Percentiles rank a stretch among this genome's conserved stretches.
phyloP scores from a whole-genome alignment of 2,888 invertebrate species.

The Phortica magna region DNA sequence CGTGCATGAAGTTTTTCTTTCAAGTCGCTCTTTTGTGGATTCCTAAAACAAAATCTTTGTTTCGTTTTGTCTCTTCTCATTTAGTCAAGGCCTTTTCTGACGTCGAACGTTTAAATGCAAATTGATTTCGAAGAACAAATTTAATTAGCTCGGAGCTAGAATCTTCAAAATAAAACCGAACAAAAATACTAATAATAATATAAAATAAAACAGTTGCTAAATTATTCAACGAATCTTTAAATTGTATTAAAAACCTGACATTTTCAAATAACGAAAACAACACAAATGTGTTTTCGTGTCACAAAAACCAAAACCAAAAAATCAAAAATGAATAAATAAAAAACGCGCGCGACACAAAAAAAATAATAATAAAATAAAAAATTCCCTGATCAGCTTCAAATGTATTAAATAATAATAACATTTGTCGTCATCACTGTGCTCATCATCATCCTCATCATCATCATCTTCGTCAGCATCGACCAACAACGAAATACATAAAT shows the following conservation, averaged over 20 bases:
- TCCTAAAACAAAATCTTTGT: background rate
- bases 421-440: background rate
- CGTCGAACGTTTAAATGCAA: conserved; percentile 70
- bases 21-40: background rate
- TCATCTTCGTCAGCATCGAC: no score
- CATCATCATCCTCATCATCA: background rate
- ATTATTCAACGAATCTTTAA: conserved; percentile 57
- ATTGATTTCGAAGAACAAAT: conserved; percentile 72
- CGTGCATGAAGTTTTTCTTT: background rate
- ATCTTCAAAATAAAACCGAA: conserved; percentile 36
- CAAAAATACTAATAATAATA: no score
- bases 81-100: conserved; percentile 68
- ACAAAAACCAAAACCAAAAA: conserved; percentile 24
- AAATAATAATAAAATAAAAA: conserved; percentile 10
- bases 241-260: conserved; percentile 38
- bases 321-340: conserved; percentile 20
- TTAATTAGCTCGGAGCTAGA: conserved; percentile 73
- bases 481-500: no score
- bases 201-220: conserved; percentile 48
- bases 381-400: background rate
- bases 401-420: conserved; percentile 2
- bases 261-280: conserved; percentile 29
- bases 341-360: background rate
- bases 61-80: conserved; percentile 24
- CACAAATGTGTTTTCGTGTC: conserved; percentile 32